Base-by-base conservation (phyloP, 1,140 invertebrate species). In the Ostrea denselamellosa region DNA sequence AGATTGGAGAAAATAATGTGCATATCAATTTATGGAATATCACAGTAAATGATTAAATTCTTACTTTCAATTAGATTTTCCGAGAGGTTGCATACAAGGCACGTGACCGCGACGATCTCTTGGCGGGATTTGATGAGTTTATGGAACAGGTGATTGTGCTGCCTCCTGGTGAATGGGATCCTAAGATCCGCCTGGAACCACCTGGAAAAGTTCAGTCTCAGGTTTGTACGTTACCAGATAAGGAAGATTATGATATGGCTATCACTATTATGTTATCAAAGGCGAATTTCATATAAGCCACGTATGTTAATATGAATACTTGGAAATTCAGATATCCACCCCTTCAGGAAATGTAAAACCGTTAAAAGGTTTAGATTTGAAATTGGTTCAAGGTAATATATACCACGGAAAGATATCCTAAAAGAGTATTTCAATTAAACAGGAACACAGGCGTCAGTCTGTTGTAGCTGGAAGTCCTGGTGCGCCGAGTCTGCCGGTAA, bases 71-170 rank as follows among this genome's bases (percentile, higher is more conserved):
- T 22, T 90, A 96, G 94, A 96, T 98, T 71, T 99, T 99, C 94
- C 97, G 98, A 92, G 97, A 97, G 62, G 96, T 98, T 89, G 98
- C 98, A 0, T 99, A 99, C 94, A 97, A 97, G 94, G 98, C 98
- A 0, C 97, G 8, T 96, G 97, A 88, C 96, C 95, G 97, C 17
- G 97, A 97, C 85, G 98, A 98, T 91, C 94, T 99, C 0, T 94
- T 99, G 0, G 98, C 97, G 12, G 98, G 97, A 8, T 98, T 99
- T 65, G 99, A 99, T 91, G 98, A 98, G 94, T 99, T 99, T 94
- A 95, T 99, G 85, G 98, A 99, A 90, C 98, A 98, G 92, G 98
- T 99, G 65, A 98, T 98, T 86, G 98, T 99, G 22, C 95, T 99
- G 86, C 98, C 98, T 14, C 98, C 98, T 28, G 98, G 98, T 10